Conservation (phyloP, 2,888 invertebrate species). For the Drosophila merina region DNA sequence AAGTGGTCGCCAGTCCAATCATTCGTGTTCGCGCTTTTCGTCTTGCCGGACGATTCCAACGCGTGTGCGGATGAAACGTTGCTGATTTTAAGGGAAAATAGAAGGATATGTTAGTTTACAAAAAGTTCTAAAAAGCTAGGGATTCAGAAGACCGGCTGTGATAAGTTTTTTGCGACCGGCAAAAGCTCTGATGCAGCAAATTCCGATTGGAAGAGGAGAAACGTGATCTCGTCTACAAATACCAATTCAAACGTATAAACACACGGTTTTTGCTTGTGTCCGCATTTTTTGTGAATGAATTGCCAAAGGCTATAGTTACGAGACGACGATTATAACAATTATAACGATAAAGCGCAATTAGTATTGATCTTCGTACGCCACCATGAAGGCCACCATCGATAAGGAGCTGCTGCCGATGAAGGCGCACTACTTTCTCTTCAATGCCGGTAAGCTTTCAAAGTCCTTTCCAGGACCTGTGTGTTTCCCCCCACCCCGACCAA, state of each 20-base stretch:
- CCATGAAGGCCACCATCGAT: constrained; percentile 85
- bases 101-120: constrained; percentile 12
- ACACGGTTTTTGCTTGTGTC: constrained; percentile 15
- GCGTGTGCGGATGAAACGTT: constrained; percentile 9
- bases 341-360: constrained; percentile 5
- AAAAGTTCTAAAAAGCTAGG: background rate
- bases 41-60: constrained; percentile 10
- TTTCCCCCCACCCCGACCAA: background rate
- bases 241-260: constrained; percentile 8
- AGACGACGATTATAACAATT: background rate
- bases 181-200: constrained; percentile 33
- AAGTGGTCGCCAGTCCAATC: constrained; percentile 12
- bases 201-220: constrained; percentile 41
- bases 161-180: background rate
- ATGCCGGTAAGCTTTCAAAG: constrained; percentile 88
- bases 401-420: constrained; percentile 92
- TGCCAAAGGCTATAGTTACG: constrained; percentile 3
- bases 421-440: constrained; percentile 94
- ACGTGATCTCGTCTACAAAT: constrained; percentile 59
- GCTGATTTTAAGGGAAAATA: background rate
- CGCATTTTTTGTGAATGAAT: constrained; percentile 41
- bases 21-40: constrained; percentile 20
- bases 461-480: constrained; percentile 20
- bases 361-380: constrained; percentile 37
- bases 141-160: background rate